Evolutionary conservation across 1,140 invertebrate species (phyloP).

Genomic region (Rhagoletis zephyria): DNA sequence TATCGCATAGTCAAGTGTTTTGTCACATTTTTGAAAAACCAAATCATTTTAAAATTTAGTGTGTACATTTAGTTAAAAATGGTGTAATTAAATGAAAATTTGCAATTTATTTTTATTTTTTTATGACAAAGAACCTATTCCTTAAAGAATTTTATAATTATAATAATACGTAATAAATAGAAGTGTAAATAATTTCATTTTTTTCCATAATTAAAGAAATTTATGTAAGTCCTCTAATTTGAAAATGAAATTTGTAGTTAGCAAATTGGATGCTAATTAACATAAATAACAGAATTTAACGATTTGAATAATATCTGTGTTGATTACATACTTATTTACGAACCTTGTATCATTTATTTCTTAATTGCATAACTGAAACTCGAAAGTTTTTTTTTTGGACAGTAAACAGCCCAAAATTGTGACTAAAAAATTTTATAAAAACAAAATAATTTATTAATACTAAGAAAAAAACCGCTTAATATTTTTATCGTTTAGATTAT

Average conservation of each 20-base stretch:
- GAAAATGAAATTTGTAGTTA: background rate
- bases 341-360: background rate
- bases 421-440: background rate
- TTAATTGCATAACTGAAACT: background rate
- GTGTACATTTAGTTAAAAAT: background rate
- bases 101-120: background rate
- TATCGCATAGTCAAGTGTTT: constrained; percentile 53
- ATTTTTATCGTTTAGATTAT: background rate
- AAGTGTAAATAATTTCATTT: background rate
- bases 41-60: background rate
- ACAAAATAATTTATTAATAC: background rate
- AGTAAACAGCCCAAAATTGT: background rate
- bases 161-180: background rate
- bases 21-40: constrained; percentile 4
- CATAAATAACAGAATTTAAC: constrained; percentile 16
- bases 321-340: background rate
- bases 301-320: background rate
- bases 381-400: background rate
- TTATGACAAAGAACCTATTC: no score
- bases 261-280: background rate
- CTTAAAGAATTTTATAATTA: no score
- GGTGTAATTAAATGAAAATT: constrained; percentile 45
- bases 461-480: background rate
- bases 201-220: background rate
- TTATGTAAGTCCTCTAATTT: background rate